Conservation (phyloP, 1,140 invertebrate species). For the Drosophila pectinifera region DNA sequence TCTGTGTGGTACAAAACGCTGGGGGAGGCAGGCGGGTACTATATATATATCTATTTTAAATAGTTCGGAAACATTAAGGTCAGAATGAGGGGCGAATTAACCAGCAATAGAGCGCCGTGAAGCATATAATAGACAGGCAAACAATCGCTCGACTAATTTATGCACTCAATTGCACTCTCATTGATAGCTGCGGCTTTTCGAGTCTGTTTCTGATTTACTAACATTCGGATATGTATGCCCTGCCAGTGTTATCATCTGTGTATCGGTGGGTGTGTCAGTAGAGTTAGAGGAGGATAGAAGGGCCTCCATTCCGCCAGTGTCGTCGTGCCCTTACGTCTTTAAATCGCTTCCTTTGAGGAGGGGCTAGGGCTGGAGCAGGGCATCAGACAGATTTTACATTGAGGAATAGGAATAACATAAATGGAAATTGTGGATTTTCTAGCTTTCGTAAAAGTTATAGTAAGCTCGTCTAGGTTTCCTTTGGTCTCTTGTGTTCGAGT, state of each 20-base stretch:
- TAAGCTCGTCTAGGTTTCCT: constrained; percentile 77
- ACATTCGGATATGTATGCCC: constrained; percentile 24
- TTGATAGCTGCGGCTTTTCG: constrained; percentile 16
- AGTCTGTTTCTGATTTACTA: constrained; percentile 37
- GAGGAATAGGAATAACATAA: constrained; percentile 18
- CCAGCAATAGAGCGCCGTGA: constrained; percentile 17
- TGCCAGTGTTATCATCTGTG: constrained; percentile 19
- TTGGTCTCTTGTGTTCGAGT: constrained; percentile 70
- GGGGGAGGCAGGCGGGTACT: constrained; percentile 13
- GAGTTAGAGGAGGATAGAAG: constrained; percentile 1
- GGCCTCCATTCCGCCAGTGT: background rate
- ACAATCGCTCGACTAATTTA: constrained; percentile 41
- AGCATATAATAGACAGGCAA: constrained; percentile 37
- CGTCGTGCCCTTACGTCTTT: background rate
- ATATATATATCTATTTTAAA: constrained; percentile 17
- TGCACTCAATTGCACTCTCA: constrained; percentile 47
- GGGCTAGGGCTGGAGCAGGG: background rate
- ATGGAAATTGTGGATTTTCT: constrained; percentile 28
- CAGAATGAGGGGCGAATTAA: constrained; percentile 24
- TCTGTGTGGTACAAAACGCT: constrained; percentile 1
- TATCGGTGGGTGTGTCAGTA: constrained; percentile 56
- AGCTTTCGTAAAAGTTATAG: constrained; percentile 55
- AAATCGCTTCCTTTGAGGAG: constrained; percentile 6
- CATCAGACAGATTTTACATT: constrained; percentile 16
- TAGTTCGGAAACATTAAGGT: constrained; percentile 2